Base-by-base conservation (phyloP, 30 jellyfish, hydroid and myxozoan genomes). In the Chironex yamaguchii region DNA sequence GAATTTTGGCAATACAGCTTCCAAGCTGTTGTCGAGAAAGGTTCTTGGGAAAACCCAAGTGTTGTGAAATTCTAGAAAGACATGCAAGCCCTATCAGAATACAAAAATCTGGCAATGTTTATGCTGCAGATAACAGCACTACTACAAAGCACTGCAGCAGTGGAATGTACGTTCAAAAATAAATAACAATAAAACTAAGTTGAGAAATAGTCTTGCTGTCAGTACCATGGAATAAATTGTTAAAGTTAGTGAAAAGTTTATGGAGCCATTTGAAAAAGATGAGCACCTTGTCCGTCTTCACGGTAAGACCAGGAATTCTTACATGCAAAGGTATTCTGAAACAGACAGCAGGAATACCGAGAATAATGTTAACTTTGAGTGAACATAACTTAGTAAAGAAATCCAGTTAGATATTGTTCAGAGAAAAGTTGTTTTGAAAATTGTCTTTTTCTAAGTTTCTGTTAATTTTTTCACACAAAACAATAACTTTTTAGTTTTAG, bases 251-350 rank as follows among this genome's bases (percentile, higher is more conserved):
- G 58, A 42, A 17, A 9, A 42, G 17, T 42, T 42, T 42, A n/a
- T n/a, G 74, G n/a, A 49, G 1, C 36, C 23, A n/a, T 62, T 80
- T 80, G 74, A 36, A 9, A 42, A 63, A 24, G 42, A 64, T 80
- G 84, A 32, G 31, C 21, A 32, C 11, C 4, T 54, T 4, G 3
- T 32, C 21, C 3, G 31, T 3, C 71, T 54, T 20, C 22, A 54
- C 25, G 21, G 31, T n/a, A 54, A n/a, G 3, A 32, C 71, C 6
- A 54, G 71, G 25, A 54, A 20, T 4, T 6, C 71, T 27, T 54
- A 54, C 23, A 54, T 54, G 71, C 31, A 54, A 20, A 4, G 71
- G 25, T 54, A 54, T 20, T n/a, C 14, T 42, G n/a, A 11, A 11
- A 42, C 14, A 9, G 62, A 42, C 62, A 42, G 62, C 14, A n/a